Evolutionary conservation across 2,113 vertebrate species (phyloP), one percentile per base, ranked within the genome.

Genomic region (Acrocephalus arundinaceus): DNA sequence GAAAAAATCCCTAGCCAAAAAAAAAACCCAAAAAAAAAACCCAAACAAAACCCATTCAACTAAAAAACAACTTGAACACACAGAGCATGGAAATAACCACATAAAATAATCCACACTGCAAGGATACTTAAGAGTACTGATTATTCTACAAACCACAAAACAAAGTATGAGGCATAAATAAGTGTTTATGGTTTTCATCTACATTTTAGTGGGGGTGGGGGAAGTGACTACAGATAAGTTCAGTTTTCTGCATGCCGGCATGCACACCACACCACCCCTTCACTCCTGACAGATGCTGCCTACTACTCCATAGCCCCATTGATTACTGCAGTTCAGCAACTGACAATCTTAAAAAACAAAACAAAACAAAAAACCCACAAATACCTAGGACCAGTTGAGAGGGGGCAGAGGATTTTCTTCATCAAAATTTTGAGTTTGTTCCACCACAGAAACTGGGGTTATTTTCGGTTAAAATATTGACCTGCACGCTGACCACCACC

Each of bases 191-290:
- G 23, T 41, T 87, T 24, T 23, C 43, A 52, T 13, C 8, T n/a
- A 27, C 1, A 2, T 72, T 90, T 74, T 20, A 23, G 16, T 1
- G 2, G 45, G 13, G 11, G 5, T 6, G 10, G 23, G 10, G 3
- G 11, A 75, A 66, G 45, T 8, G 65, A 25, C 24, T n/a, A 11
- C 11, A 65, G 45, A 17, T 5, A 45, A 46, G 5, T 8, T 13
- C 58, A 1, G 16, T 28, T 41, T 43, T 57, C 23, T 12, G 19
- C 39, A 20, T 2, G 10, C 48, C 1, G 0, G 19, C 15, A 11
- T 0, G 1, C 20, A 21, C 28, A 54, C 4, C 15, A 2, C 13
- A 1, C 3, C 0, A 9, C 5, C 12, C 6, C 23, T 55, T 11
- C 33, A 4, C 14, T 21, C 45, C 67, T 15, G 16, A 31, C 17